Evolutionary conservation across 2,797 vertebrate species (phyloP).

Genomic region (Rhodeus uyekii): DNA sequence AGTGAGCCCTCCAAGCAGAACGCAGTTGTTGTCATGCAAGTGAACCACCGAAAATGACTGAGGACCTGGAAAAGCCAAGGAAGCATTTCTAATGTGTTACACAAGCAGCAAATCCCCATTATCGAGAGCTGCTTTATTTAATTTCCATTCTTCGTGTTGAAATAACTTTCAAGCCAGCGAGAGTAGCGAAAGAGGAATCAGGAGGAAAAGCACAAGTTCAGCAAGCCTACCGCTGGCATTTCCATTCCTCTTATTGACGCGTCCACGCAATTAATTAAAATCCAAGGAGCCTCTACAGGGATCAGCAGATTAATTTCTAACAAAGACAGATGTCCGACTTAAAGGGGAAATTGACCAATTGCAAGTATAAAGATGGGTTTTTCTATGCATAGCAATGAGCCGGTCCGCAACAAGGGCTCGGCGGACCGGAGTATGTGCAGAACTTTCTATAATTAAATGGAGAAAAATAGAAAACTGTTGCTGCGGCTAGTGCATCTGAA

Average conservation of each 20-base stretch:
- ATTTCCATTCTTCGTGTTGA: slow-evolving; percentile 51
- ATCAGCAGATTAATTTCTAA: slow-evolving; percentile 75
- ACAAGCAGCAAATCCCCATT: slow-evolving; percentile 53
- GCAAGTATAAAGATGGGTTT: slow-evolving; percentile 73
- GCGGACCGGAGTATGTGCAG: slow-evolving; percentile 65
- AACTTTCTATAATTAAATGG: slow-evolving; percentile 57
- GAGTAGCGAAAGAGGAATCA: slow-evolving; percentile 10
- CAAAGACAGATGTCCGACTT: slow-evolving; percentile 79
- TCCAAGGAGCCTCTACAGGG: slow-evolving; percentile 63
- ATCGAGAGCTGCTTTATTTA: slow-evolving; percentile 50
- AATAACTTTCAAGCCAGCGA: slow-evolving; percentile 48
- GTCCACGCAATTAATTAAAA: slow-evolving; percentile 79
- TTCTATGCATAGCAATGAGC: slow-evolving; percentile 79
- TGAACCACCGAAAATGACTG: slow-evolving; percentile 39
- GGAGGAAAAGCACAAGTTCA: slow-evolving; percentile 45
- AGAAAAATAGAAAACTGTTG: slow-evolving; percentile 22
- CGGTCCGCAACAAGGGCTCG: slow-evolving; percentile 70
- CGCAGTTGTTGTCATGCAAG: slow-evolving; percentile 14
- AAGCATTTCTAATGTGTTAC: slow-evolving; percentile 47
- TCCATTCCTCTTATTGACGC: slow-evolving; percentile 63
- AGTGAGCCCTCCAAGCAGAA: slow-evolving; percentile 2
- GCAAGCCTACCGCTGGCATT: slow-evolving; percentile 51
- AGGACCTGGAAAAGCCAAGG: slow-evolving; percentile 29
- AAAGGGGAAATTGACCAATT: slow-evolving; percentile 77
- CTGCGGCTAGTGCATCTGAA: slow-evolving; percentile 24